phyloP scores from a whole-genome alignment of 2,797 vertebrate species.

The Gallinago stenura region DNA sequence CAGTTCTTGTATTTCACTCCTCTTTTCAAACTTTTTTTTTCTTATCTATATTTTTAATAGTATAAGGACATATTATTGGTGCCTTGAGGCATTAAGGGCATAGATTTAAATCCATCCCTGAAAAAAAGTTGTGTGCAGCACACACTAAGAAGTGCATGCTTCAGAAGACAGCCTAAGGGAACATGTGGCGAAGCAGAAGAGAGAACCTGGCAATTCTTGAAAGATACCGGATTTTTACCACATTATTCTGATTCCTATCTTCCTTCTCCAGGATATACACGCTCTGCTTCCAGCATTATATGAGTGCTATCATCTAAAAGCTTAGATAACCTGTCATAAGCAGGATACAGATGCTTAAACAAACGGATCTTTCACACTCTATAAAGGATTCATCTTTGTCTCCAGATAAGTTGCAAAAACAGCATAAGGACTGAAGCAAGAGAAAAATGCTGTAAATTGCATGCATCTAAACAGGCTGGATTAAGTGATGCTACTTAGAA shows the following conservation, averaged over 20 bases:
- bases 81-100: not conserved
- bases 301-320: not conserved
- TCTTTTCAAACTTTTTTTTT: not conserved
- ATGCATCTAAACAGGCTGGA: not conserved
- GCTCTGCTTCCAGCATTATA: not conserved
- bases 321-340: not conserved
- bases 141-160: not conserved
- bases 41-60: not conserved
- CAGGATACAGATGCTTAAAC: not conserved
- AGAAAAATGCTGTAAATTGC: not conserved
- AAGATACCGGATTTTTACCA: not conserved
- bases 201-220: not conserved
- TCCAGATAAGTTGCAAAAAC: not conserved
- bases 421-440: not conserved
- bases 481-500: not conserved
- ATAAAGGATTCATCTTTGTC: not conserved
- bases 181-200: not conserved
- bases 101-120: not conserved
- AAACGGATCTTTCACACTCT: not conserved
- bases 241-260: not conserved
- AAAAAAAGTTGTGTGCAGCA: not conserved
- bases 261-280: not conserved
- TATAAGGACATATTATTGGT: not conserved
- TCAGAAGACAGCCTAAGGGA: not conserved
- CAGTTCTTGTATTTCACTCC: not conserved